Conservation (phyloP, 2,797 vertebrate genomes). For the Carapus acus region DNA sequence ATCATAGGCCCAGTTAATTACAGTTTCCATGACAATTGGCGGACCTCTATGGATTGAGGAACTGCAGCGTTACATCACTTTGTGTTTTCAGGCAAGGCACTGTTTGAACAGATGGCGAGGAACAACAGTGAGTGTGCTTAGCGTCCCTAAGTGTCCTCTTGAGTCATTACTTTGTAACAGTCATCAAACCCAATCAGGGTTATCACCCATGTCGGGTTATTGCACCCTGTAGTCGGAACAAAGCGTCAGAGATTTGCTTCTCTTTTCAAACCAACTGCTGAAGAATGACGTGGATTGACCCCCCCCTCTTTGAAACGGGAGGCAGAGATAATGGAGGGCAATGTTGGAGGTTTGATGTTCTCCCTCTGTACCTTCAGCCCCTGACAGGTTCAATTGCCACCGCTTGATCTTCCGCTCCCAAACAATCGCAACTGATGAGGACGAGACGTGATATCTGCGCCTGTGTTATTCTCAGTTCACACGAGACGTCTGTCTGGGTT, state of each 20-base stretch:
- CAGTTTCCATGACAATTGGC: neutral
- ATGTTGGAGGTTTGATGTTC: constrained; percentile 50
- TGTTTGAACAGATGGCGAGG: constrained; percentile 44
- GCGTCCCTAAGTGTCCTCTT: constrained; percentile 42
- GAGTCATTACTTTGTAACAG: constrained; percentile 46
- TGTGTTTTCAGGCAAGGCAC: constrained; percentile 25
- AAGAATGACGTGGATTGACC: constrained; percentile 27
- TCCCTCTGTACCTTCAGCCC: constrained; percentile 22
- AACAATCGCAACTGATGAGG: constrained; percentile 28
- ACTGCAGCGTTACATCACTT: constrained; percentile 6
- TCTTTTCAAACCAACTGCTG: constrained; percentile 42
- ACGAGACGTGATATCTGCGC: constrained; percentile 20
- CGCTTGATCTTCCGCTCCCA: constrained; percentile 25
- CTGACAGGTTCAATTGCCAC: constrained; percentile 46
- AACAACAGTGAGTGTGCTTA: constrained; percentile 37
- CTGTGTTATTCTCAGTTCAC: constrained; percentile 25
- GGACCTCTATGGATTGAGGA: neutral
- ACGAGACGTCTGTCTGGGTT: constrained; percentile 58
- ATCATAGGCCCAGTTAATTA: neutral
- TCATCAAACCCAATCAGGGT: constrained; percentile 47
- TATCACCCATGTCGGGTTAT: constrained; percentile 56
- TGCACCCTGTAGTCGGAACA: constrained; percentile 53
- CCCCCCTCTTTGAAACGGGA: constrained; percentile 52
- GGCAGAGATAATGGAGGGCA: constrained; percentile 48
- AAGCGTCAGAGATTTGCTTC: constrained; percentile 52